Evolutionary conservation across 2,113 vertebrate genomes (phyloP), one percentile per base, ranked within the genome.

Genomic region (Rynchops niger): DNA sequence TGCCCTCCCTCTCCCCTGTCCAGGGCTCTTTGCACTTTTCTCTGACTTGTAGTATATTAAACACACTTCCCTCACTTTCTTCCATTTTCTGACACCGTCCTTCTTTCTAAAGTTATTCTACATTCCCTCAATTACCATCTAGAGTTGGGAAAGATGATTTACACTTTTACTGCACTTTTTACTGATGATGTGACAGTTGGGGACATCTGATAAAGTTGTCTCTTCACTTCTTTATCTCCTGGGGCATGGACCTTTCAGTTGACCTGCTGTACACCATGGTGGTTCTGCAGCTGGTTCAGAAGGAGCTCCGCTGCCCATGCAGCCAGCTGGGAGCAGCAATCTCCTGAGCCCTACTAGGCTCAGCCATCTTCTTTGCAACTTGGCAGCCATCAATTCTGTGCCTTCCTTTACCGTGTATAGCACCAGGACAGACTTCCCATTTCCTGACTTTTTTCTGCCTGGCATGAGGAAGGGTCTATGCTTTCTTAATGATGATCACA

Each of bases 141-240:
- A 36, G 20, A 67, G 25, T 49, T 7, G 5, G 45, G 40, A 73
- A 43, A 73, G 5, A 10, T 5, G 22, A 63, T 67, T 53, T 81
- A 55, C 16, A 36, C 30, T 77, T 72, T 32, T 61, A 53, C 14
- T 45, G 38, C 40, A 9, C 45, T 45, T 45, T 45, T 45, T 45
- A 45, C 45, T 69, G 63, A 56, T 0, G 0, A 6, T 47, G 32
- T 56, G 30, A 23, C 12, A 36, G 18, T 0, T 74, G 45, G 9
- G 29, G 26, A 49, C 65, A 91, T 19, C 21, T 67, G 42, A 90
- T 30, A 29, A 86, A 26, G 22, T 34, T 71, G 29, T 7, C 58
- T 29, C 7, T 76, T 67, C 19, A 25, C 10, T 62, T 56, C 59
- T 80, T 55, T 81, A 20, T 61, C 40, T 84, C 34, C 11, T 30